Base-by-base conservation (phyloP, 2,888 invertebrate species). In the Phorcus lineatus region DNA sequence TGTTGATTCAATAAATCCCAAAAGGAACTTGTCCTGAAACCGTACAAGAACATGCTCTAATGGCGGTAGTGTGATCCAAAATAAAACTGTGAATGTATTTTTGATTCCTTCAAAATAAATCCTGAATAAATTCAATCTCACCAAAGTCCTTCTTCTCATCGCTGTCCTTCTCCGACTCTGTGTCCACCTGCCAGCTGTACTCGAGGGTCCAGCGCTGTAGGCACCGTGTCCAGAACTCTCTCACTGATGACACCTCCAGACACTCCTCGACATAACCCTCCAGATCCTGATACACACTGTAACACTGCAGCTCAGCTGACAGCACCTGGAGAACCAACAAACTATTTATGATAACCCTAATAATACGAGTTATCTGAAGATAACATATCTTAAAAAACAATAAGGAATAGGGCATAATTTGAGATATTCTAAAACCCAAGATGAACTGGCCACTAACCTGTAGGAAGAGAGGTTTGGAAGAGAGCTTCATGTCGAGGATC, bases 141-240 rank as follows among this genome's bases (percentile, higher is more conserved):
- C 67, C 78, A 40, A 40, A 47, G 2, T 78, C 78, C 47, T 67
- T 52, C 11, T 78, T 62, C 47, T 47, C 13, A 19, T 55, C 53
- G 17, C 24, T 31, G 4, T 57, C 40, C n/a, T 77, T 55, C 52
- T 36, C 62, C 22, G 54, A 31, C 13, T 67, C 78, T 22, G 66
- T 66, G 13, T 80, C 76, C 1, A 62, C 28, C 16, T 70, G 84
- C 91, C 92, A 91, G 82, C 91, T 91, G 78, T 88, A 87, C 22
- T 90, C 90, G 36, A 84, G 82, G 13, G 90, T 87, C 92, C 92
- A 92, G 17, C 90, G 86, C 77, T 87, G 87, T 16, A 91, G 82
- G 77, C 89, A 87, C 6, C 84, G 78, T 2, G 87, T 85, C 89
- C 89, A 90, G 77, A 91, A 83, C 36, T 90, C 90, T n/a, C 91